Percentiles rank a stretch among this genome's conserved stretches.
Conservation (phyloP, 1,140 invertebrate genomes). For the Microplitis mediator region DNA sequence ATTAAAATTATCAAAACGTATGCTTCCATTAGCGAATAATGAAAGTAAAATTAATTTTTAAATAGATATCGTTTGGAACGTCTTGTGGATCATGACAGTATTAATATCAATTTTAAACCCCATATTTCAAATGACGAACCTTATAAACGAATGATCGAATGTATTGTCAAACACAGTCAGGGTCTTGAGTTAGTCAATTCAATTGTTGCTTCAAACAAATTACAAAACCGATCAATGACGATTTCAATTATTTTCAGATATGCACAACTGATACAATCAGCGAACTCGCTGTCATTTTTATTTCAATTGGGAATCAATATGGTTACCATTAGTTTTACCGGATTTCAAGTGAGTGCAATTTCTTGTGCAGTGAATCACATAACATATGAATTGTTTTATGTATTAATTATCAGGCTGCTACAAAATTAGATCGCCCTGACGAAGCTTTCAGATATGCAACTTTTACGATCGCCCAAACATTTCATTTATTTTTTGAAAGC, state of each 20-base stretch:
- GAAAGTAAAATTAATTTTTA: background rate
- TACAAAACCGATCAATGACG: background rate
- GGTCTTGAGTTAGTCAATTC: conserved; percentile 41
- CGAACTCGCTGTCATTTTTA: conserved; percentile 37
- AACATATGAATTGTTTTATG: too few species aligned
- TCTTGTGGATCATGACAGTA: conserved; percentile 20
- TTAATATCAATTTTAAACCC: conserved; percentile 30
- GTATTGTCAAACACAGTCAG: conserved; percentile 33
- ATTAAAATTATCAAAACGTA: background rate
- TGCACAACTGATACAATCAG: conserved; percentile 30
- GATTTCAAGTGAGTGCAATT: conserved; percentile 38
- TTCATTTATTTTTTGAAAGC: background rate
- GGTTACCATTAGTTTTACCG: conserved; percentile 42
- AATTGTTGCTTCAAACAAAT: background rate
- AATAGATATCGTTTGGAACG: conserved; percentile 35
- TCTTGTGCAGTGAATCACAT: background rate
- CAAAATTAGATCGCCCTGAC: conserved; percentile 22
- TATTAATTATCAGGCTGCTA: conserved; percentile 31
- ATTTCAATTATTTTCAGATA: conserved; percentile 28
- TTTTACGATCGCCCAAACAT: too few species aligned
- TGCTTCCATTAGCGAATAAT: too few species aligned
- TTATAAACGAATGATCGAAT: conserved; percentile 29
- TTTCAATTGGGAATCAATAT: conserved; percentile 41
- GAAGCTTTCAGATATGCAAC: too few species aligned
- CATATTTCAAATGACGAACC: conserved; percentile 19